These are phyloP conservation scores for Drosophila athabasca DNA, from an alignment of 1,140 invertebrate species.

Conservation along the genomic window DNA sequence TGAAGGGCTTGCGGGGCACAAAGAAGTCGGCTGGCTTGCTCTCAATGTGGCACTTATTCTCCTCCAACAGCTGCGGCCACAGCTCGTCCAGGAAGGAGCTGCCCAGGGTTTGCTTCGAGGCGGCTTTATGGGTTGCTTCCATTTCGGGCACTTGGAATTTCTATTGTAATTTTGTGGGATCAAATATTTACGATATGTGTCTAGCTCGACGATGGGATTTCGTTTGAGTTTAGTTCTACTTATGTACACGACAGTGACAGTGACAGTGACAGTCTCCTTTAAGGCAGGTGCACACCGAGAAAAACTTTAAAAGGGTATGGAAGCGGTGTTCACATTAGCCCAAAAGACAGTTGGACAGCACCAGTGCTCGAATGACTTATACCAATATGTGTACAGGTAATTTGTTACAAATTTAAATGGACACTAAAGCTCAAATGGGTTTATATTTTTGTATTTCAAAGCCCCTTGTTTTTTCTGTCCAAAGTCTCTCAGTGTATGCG, in stretches of 20 bases:
- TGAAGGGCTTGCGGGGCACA: conserved; percentile 44
- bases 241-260: too few relatives aligned
- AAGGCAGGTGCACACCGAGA: too few relatives aligned
- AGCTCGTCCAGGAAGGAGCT: conserved; percentile 63
- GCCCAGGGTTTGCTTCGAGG: conserved; percentile 25
- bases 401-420: too few relatives aligned
- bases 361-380: too few relatives aligned
- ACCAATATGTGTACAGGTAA: too few relatives aligned
- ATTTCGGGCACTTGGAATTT: conserved; percentile 63
- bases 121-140: conserved; percentile 1
- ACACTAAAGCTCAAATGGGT: too few relatives aligned
- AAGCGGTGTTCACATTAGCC: too few relatives aligned
- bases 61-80: conserved; percentile 68
- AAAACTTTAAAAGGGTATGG: too few relatives aligned
- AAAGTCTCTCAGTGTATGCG: conserved; percentile 28
- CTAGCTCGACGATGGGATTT: conserved; percentile 17
- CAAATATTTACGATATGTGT: conserved; percentile 15
- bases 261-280: too few relatives aligned
- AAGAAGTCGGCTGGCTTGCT: conserved; percentile 41
- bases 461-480: too few relatives aligned
- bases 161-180: conserved; percentile 45
- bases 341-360: too few relatives aligned
- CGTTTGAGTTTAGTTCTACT: neutral
- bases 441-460: too few relatives aligned
- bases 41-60: conserved; percentile 58